Percentiles rank a stretch among this genome's conserved stretches.
These are phyloP conservation scores for Drosophila mettleri DNA, from an alignment of 2,888 invertebrate species.

Conservation along the genomic window DNA sequence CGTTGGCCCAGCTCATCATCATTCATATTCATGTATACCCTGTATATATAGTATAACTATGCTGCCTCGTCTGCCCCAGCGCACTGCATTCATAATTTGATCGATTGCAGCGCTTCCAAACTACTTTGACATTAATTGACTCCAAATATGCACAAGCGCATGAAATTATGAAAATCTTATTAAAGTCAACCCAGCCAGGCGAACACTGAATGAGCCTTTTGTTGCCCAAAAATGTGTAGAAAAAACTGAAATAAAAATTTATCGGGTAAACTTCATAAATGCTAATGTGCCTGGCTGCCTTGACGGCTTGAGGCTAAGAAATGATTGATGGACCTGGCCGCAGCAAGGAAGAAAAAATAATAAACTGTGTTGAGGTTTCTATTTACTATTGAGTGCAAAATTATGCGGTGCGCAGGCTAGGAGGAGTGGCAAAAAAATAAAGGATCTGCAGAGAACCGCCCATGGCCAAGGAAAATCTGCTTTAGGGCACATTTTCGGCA, in stretches of 20 bases:
- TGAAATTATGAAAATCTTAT: conserved; percentile 79
- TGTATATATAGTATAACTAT: conserved; percentile 11
- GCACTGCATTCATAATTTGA: conserved; percentile 67
- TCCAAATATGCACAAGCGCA: conserved; percentile 79
- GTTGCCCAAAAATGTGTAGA: conserved; percentile 15
- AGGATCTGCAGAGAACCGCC: conserved; percentile 49
- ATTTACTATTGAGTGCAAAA: conserved; percentile 66
- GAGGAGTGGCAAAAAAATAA: conserved; percentile 26
- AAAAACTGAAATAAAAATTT: conserved; percentile 33
- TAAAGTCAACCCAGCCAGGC: conserved; percentile 67
- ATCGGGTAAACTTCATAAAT: conserved; percentile 71
- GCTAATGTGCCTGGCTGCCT: conserved; percentile 66
- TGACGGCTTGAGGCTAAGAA: conserved; percentile 60
- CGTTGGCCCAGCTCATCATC: conserved; percentile 54
- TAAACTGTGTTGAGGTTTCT: conserved; percentile 61
- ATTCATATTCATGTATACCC: conserved; percentile 64
- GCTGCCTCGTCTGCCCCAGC: conserved; percentile 18
- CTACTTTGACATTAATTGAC: conserved; percentile 80
- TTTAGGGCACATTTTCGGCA: conserved; percentile 39
- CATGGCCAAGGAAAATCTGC: conserved; percentile 27
- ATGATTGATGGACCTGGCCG: conserved; percentile 72
- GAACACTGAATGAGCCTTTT: conserved; percentile 38
- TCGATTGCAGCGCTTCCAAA: conserved; percentile 68
- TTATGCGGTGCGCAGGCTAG: conserved; percentile 61
- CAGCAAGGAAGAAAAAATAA: conserved; percentile 24